A percentile compares a stretch with the other conserved stretches of the same genome.
Conservation (phyloP, 1,140 invertebrate species). For the Drosophila kikkawai region DNA sequence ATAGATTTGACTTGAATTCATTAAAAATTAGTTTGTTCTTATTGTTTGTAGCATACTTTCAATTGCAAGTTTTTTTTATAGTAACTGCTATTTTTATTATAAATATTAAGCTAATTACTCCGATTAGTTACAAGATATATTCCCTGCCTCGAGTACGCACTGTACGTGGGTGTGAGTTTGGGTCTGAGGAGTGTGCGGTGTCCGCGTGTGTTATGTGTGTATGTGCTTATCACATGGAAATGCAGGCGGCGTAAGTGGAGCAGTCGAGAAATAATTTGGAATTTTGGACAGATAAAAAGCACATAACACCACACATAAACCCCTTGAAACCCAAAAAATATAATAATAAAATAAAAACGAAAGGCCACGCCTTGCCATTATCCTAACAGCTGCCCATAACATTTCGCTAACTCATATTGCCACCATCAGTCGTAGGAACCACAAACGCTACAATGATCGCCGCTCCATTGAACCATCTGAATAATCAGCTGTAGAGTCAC, state of each 20-base stretch:
- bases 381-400: constrained; percentile 58
- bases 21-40: no score
- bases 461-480: constrained; percentile 39
- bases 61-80: neutral
- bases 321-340: constrained; percentile 3
- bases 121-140: neutral
- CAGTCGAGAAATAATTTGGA: constrained; percentile 56
- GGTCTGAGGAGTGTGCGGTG: constrained; percentile 15
- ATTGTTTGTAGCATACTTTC: neutral
- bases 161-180: constrained; percentile 23
- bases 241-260: constrained; percentile 55
- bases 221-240: constrained; percentile 68
- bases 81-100: neutral
- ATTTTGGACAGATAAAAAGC: constrained; percentile 48
- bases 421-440: constrained; percentile 30
- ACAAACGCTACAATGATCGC: constrained; percentile 39
- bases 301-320: constrained; percentile 20
- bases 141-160: neutral
- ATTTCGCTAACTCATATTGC: constrained; percentile 35
- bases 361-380: constrained; percentile 37
- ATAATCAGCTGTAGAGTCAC: constrained; percentile 36
- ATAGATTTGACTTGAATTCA: no score
- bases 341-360: neutral
- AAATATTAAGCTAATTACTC: neutral
- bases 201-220: constrained; percentile 29